A percentile compares a stretch with the other conserved stretches of the same genome.
Conservation (phyloP, 2,113 vertebrate genomes). For the Hippocampus comes region DNA sequence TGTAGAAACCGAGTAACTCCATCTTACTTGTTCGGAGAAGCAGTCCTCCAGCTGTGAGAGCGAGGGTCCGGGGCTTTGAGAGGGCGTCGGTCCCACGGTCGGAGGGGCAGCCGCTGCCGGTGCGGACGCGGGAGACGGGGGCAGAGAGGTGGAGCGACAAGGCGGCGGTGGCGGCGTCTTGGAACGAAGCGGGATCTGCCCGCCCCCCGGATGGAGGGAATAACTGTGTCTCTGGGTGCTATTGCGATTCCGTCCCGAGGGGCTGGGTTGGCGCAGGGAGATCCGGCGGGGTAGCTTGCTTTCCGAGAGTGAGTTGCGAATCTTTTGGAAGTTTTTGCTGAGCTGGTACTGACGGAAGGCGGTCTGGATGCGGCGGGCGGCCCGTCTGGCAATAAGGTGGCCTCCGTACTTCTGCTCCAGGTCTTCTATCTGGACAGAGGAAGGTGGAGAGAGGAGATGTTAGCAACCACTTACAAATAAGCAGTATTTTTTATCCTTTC, state of each 20-base stretch:
- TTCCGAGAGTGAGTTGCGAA: conserved; percentile 93
- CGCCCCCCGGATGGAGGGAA: conserved; percentile 57
- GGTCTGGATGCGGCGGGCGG: conserved; percentile 95
- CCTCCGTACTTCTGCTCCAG: conserved; percentile 97
- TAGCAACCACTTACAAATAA: conserved; percentile 19
- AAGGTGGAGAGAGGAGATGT: not conserved
- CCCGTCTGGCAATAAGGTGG: conserved; percentile 89
- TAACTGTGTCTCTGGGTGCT: conserved; percentile 68
- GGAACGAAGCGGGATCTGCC: conserved; percentile 59
- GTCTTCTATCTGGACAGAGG: conserved; percentile 86
- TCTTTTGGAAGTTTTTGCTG: conserved; percentile 99
- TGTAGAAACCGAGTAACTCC: not conserved
- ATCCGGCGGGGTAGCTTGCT: conserved; percentile 92
- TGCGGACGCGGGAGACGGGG: conserved; percentile 78
- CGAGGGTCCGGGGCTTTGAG: conserved; percentile 54
- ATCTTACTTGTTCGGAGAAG: conserved; percentile 89
- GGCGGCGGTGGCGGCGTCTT: conserved; percentile 70
- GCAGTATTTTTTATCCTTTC: conserved; percentile 20
- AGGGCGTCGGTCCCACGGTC: conserved; percentile 4
- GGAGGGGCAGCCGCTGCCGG: conserved; percentile 10
- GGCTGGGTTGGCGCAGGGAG: conserved; percentile 83
- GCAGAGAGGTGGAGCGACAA: conserved; percentile 85
- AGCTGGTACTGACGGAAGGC: conserved; percentile 99
- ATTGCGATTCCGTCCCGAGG: conserved; percentile 50
- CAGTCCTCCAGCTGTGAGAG: conserved; percentile 96